These are phyloP conservation scores for Xenops minutus DNA, from an alignment of 2,797 vertebrate genomes.

Conservation along the genomic window DNA sequence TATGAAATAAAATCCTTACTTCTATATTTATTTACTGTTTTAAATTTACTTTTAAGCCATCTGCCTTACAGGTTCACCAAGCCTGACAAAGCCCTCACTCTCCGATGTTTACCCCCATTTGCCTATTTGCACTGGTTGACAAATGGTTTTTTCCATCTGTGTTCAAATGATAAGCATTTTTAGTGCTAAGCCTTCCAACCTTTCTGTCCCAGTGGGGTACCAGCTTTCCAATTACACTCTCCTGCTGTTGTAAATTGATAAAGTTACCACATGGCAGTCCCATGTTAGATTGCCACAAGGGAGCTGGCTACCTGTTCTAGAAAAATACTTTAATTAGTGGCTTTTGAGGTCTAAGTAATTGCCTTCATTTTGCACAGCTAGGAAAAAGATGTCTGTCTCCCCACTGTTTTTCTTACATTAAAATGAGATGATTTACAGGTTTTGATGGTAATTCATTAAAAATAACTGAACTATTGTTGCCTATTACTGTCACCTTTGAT, in stretches of 20 bases:
- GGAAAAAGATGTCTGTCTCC: not conserved
- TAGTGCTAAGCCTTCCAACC: not conserved
- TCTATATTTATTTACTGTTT: not conserved
- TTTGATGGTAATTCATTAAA: constrained; percentile 30
- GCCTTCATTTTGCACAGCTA: not conserved
- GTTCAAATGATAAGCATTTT: not conserved
- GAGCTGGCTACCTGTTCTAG: not conserved
- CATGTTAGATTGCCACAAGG: not conserved
- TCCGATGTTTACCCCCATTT: not conserved
- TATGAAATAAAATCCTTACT: not conserved
- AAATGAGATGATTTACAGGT: not conserved
- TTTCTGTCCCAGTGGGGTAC: not conserved
- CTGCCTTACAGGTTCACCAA: not conserved
- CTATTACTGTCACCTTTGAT: constrained; percentile 33
- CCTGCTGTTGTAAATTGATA: constrained; percentile 30
- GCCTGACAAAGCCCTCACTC: not conserved
- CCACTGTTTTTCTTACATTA: not conserved
- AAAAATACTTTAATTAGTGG: constrained; percentile 22
- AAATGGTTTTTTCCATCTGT: not conserved
- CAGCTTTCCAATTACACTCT: not conserved
- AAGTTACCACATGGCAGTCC: not conserved
- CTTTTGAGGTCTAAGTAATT: not conserved
- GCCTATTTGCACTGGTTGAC: not conserved
- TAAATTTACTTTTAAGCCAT: not conserved
- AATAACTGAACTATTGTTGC: not conserved